Conservation (phyloP, 2,113 vertebrate genomes). For the Hystrix cristata region DNA sequence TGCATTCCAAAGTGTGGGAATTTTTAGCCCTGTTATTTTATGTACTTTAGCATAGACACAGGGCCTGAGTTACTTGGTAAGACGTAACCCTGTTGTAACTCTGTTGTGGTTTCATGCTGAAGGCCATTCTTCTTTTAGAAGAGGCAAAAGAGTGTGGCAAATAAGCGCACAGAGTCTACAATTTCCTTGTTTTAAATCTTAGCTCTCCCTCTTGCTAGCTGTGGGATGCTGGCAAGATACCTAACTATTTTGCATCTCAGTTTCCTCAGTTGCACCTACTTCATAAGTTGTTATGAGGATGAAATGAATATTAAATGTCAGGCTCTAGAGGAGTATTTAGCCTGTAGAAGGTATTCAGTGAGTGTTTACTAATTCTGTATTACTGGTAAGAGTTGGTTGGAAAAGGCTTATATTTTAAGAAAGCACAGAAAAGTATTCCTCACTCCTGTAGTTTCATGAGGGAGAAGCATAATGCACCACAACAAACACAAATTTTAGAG, state of each 20-base stretch:
- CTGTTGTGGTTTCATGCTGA: neutral
- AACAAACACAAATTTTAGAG: neutral
- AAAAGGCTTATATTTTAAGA: neutral
- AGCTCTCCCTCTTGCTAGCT: neutral
- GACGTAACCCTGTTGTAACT: neutral
- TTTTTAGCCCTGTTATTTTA: neutral
- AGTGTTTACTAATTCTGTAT: neutral
- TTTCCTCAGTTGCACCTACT: neutral
- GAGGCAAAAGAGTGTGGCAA: fast-evolving
- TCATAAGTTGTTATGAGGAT: neutral
- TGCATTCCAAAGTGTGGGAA: neutral
- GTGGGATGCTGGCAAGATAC: neutral
- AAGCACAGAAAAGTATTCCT: neutral
- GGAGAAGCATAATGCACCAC: neutral
- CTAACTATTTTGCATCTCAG: neutral
- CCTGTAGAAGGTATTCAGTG: neutral
- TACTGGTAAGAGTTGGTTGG: neutral
- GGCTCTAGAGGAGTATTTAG: neutral
- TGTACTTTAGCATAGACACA: neutral
- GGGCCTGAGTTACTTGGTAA: neutral
- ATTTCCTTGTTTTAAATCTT: neutral
- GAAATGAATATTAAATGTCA: neutral
- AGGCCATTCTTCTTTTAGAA: neutral
- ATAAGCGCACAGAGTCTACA: neutral
- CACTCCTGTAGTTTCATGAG: neutral